A percentile compares a stretch with the other conserved stretches of the same genome.
phyloP scores from a whole-genome alignment of 2,113 vertebrate genomes.

The Misgurnus anguillicaudatus region DNA sequence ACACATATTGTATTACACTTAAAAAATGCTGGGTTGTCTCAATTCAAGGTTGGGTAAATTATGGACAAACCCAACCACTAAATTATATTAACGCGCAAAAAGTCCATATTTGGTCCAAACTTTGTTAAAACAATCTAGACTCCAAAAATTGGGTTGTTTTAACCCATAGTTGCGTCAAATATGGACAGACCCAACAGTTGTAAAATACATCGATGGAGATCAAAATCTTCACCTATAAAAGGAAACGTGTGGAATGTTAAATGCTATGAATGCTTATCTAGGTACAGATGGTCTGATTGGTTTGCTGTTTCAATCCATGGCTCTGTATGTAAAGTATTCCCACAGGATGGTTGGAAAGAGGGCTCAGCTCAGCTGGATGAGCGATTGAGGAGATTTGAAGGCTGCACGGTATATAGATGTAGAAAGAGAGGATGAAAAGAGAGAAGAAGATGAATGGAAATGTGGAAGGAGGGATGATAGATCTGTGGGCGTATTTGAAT shows the following conservation, averaged over 20 bases:
- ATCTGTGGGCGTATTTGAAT: slow-evolving; percentile 25
- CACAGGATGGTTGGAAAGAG: slow-evolving; percentile 16
- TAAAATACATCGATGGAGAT: slow-evolving; percentile 40
- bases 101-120: too few species aligned
- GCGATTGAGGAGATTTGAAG: slow-evolving; percentile 53
- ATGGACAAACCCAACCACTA: too few species aligned
- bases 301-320: slow-evolving; percentile 39
- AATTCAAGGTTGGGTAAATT: too few species aligned
- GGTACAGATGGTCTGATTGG: slow-evolving; percentile 10
- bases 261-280: slow-evolving; percentile 39
- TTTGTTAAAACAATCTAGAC: too few species aligned
- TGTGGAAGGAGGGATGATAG: slow-evolving; percentile 36
- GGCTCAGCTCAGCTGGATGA: neutral
- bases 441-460: slow-evolving; percentile 10
- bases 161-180: too few species aligned
- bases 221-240: neutral
- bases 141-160: too few species aligned
- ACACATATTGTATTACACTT: too few species aligned
- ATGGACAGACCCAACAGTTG: too few species aligned
- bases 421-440: slow-evolving; percentile 45
- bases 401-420: slow-evolving; percentile 53
- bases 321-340: slow-evolving; percentile 36
- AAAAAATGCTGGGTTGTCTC: too few species aligned
- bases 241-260: slow-evolving; percentile 28
- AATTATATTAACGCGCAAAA: too few species aligned